phyloP scores from a whole-genome alignment of 2,888 invertebrate species.

The Ellobium chinense region DNA sequence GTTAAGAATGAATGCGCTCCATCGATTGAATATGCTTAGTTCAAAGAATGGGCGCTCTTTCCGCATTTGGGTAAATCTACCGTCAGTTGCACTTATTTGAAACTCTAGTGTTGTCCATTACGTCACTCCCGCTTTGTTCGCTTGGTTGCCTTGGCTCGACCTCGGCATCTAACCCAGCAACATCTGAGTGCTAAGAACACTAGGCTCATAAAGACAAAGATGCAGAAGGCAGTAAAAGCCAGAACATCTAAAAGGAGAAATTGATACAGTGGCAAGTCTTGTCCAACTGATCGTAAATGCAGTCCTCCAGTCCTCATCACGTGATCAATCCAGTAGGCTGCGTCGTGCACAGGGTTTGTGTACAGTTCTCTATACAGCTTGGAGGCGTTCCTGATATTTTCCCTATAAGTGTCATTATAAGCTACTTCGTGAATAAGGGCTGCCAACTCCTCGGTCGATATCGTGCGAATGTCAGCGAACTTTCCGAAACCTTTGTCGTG shows the following conservation, averaged over 20 bases:
- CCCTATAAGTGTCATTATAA: constrained; percentile 38
- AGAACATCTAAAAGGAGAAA: constrained; percentile 60
- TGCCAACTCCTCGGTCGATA: constrained; percentile 5
- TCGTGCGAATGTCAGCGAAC: constrained; percentile 11
- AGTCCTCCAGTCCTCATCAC: constrained; percentile 58
- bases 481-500: constrained; percentile 24
- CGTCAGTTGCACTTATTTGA: no score
- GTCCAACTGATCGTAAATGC: constrained; percentile 54
- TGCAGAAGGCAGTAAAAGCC: constrained; percentile 23
- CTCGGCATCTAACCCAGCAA: not conserved
- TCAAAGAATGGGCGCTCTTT: no score
- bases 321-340: constrained; percentile 62
- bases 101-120: no score
- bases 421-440: constrained; percentile 30
- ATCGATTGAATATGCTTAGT: no score
- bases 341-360: constrained; percentile 52
- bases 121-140: not conserved
- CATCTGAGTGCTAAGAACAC: not conserved
- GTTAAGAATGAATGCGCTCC: no score
- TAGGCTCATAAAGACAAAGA: not conserved
- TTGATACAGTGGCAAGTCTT: constrained; percentile 55
- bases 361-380: constrained; percentile 49
- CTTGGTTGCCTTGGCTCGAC: not conserved
- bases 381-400: constrained; percentile 50
- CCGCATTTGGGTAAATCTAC: no score